Evolutionary conservation across 2,797 vertebrate species (phyloP), one percentile per base, ranked within the genome.

Genomic region (Hoplostethus mediterraneus): DNA sequence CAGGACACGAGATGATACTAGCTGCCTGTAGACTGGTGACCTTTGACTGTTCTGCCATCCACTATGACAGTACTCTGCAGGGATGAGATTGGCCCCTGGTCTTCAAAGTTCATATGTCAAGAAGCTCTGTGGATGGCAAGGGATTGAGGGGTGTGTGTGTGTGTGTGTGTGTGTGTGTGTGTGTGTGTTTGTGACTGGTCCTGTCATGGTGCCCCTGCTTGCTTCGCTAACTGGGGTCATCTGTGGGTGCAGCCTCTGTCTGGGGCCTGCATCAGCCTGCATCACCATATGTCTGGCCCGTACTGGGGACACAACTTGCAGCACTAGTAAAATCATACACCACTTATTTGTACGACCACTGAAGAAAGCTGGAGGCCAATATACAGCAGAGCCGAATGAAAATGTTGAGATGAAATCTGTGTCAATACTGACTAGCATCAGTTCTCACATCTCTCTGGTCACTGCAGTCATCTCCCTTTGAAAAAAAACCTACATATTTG

Each of bases 71-170:
- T 31, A 61, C 17, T 73, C 75, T 63, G 63, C 62, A 56, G 45
- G 64, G 75, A 87, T 33, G 49, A 70, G 61, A 70, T 52, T 79
- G 80, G 55, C 88, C 87, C 73, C 63, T 76, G 68, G 66, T 77
- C 82, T 68, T 71, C 30, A 28, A 25, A 58, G 42, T 67, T 59
- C 60, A 75, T 51, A 57, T 76, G 83, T 78, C 63, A 66, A 60
- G 36, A 73, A 13, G 17, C 71, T 67, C 4, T 65, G 12, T 59
- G 33, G 6, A 33, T 33, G 33, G 33, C 4, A 58, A 67, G 75
- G 70, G 70, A 82, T 71, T 14, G 70, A 70, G 28, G 53, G 40
- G 16, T 64, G 28, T 36, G 4, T 2, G 25, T 45, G 1, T n/a
- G 14, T 47, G 31, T 25, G 31, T 45, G 31, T 58, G 13, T 71